Percentiles rank a stretch among this genome's conserved stretches.
phyloP scores from a whole-genome alignment of 2,888 invertebrate species.

The Syrista parreyssii region DNA sequence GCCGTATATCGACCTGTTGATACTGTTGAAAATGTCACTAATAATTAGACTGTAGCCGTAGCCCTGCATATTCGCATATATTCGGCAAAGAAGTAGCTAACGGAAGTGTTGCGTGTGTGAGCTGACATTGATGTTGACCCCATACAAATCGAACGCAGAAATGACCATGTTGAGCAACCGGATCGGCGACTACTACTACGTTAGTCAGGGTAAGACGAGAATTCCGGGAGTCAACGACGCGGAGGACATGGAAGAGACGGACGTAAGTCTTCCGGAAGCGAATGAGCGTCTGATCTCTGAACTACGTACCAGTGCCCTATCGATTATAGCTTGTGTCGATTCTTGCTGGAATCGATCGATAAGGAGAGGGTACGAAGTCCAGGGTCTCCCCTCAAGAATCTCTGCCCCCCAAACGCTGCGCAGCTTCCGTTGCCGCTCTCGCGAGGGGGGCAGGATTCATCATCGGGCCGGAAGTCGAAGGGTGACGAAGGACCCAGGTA shows the following conservation, averaged over 20 bases:
- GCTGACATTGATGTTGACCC: neutral
- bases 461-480: constrained; percentile 34
- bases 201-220: constrained; percentile 94
- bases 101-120: constrained; percentile 4
- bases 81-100: constrained; percentile 7
- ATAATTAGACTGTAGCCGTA: constrained; percentile 4
- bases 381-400: constrained; percentile 57
- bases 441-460: constrained; percentile 59
- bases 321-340: neutral
- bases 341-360: neutral
- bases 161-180: constrained; percentile 85
- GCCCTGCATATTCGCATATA: neutral
- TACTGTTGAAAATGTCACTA: constrained; percentile 13
- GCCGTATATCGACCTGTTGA: neutral
- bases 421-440: constrained; percentile 60
- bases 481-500: constrained; percentile 26
- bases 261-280: constrained; percentile 76
- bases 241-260: constrained; percentile 86
- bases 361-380: constrained; percentile 33
- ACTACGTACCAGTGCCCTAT: neutral
- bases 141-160: constrained; percentile 72
- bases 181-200: constrained; percentile 88
- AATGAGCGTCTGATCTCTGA: neutral
- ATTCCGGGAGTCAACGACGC: constrained; percentile 96
- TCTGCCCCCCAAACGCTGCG: constrained; percentile 59